These are phyloP conservation scores for Eulemur albifrons DNA, from an alignment of 2,797 vertebrate genomes.

Conservation along the genomic window DNA sequence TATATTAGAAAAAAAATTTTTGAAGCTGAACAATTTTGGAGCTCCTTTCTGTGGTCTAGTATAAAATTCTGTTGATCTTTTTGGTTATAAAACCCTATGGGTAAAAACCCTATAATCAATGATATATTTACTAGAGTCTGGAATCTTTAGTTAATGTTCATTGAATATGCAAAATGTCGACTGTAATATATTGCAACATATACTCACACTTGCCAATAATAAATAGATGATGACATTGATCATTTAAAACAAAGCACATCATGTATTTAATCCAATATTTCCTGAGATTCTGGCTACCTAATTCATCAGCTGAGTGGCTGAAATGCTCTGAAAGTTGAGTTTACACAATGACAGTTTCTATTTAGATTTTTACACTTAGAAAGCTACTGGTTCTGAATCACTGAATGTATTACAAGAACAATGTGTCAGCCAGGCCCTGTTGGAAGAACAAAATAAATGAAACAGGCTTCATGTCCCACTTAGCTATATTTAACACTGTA, in stretches of 20 bases:
- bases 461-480: slow-evolving; percentile 12
- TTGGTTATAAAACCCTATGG: not conserved
- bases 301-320: not conserved
- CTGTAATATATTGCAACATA: not conserved
- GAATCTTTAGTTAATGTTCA: not conserved
- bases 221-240: not conserved
- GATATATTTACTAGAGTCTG: not conserved
- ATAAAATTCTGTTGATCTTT: not conserved
- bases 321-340: slow-evolving; percentile 23
- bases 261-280: not conserved
- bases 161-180: slow-evolving; percentile 5
- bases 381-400: slow-evolving; percentile 33
- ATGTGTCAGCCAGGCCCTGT: not conserved
- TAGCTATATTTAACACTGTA: slow-evolving; percentile 53
- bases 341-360: slow-evolving; percentile 14
- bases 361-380: slow-evolving; percentile 47
- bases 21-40: not conserved
- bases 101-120: not conserved
- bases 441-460: slow-evolving; percentile 60
- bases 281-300: not conserved
- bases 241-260: not conserved
- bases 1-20: not conserved
- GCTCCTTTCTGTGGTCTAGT: not conserved
- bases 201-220: not conserved
- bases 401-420: not conserved